Base-by-base conservation (phyloP, 2,113 vertebrate species). In the Austrofundulus limnaeus region DNA sequence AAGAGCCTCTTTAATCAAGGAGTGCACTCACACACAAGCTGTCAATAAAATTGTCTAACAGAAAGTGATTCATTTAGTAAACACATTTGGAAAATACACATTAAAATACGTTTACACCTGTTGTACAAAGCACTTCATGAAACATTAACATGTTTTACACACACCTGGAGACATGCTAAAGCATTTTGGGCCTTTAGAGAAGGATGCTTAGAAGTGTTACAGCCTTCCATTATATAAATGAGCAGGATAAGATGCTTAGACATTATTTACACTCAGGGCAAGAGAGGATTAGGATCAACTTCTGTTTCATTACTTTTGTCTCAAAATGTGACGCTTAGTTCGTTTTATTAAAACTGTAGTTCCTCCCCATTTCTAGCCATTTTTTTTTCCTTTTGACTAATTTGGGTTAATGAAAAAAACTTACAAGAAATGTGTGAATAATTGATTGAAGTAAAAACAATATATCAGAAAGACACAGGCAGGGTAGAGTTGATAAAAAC, bases 261-360 rank as follows among this genome's bases (percentile, higher is more conserved):
- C 14, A 1, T 94, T 95, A 94, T 93, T 95, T 94, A 96, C 90
- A 91, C 89, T 84, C 86, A 76, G 72, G 68, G 55, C 63, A 86
- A 47, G 59, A 70, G 78, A 65, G 82, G 85, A 91, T 91, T 85
- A 86, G 49, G 53, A 70, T 56, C 11, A 31, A 50, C 48, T 46
- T 28, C 57, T 38, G 23, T 61, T 64, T 38, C 67, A 10, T 49
- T 71, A 45, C 15, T 58, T 66, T 65, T 77, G 5, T 57, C 39
- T 72, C 31, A 34, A 34, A 34, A 24, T 79, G 76, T 89, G 83
- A 83, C 14, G 25, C 25, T 4, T 28, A 7, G 25, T 28, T 3
- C 25, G 3, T 28, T 4, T 28, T 28, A 28, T 7, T 28, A 28
- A 28, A 28, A 28, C n/a, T n/a, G n/a, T n/a, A n/a, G n/a, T n/a